Conservation (phyloP, 2,113 vertebrate species). For the Tonatia bakeri region DNA sequence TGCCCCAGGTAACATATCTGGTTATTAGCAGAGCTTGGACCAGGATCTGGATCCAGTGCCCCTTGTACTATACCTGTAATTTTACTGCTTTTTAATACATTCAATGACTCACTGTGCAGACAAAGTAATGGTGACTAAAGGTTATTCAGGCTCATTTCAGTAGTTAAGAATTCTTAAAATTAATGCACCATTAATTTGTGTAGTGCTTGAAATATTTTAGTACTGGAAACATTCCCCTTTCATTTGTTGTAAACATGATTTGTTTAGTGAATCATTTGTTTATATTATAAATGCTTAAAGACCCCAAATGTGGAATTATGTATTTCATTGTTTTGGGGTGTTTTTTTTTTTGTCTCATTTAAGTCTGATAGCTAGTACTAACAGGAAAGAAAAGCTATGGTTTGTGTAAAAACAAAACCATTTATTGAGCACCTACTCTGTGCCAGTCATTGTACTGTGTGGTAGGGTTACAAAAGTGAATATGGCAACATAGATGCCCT, state of each 20-base stretch:
- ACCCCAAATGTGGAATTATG: slow-evolving; percentile 15
- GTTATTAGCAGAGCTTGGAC: background rate
- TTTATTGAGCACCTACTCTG: background rate
- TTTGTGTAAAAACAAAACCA: background rate
- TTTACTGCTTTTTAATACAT: slow-evolving; percentile 38
- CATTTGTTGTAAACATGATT: slow-evolving; percentile 20
- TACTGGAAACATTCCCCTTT: background rate
- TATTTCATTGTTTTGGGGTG: background rate
- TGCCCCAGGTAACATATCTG: background rate
- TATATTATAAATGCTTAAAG: slow-evolving; percentile 33
- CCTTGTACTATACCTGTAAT: background rate
- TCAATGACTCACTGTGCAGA: background rate
- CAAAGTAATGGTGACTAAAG: slow-evolving; percentile 26
- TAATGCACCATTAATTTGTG: slow-evolving; percentile 5
- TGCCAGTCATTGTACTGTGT: background rate
- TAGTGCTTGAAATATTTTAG: slow-evolving; percentile 41
- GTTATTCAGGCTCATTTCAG: slow-evolving; percentile 8
- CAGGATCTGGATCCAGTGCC: background rate
- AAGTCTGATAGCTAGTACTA: background rate
- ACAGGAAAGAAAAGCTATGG: background rate
- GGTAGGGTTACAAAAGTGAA: background rate
- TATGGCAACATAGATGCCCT: slow-evolving; percentile 7
- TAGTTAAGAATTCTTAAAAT: slow-evolving; percentile 37
- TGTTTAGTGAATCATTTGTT: background rate
- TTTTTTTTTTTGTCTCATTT: background rate